These are phyloP conservation scores for Streptopelia turtur DNA, from an alignment of 2,797 vertebrate genomes.

Conservation along the genomic window DNA sequence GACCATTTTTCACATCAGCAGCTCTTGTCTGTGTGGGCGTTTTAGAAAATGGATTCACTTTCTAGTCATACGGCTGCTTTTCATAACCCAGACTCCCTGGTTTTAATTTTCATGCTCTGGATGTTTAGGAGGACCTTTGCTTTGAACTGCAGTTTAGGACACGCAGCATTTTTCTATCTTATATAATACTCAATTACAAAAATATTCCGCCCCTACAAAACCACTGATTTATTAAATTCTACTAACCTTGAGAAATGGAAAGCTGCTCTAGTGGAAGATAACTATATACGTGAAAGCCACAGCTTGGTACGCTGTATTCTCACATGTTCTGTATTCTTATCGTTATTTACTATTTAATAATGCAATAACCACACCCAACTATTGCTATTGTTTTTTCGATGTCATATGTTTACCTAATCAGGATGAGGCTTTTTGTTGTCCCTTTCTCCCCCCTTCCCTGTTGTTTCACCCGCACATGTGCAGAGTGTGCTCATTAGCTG, in stretches of 20 bases:
- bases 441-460: background rate
- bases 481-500: background rate
- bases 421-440: background rate
- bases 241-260: background rate
- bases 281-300: background rate
- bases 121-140: slow-evolving; percentile 34
- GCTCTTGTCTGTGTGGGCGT: slow-evolving; percentile 79
- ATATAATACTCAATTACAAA: background rate
- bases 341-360: background rate
- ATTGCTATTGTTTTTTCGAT: background rate
- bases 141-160: background rate
- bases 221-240: background rate
- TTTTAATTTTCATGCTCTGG: slow-evolving; percentile 37
- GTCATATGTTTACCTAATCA: background rate
- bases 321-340: background rate
- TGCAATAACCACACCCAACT: background rate
- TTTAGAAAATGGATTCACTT: slow-evolving; percentile 74
- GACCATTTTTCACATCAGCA: slow-evolving; percentile 75
- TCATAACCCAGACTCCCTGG: slow-evolving; percentile 43
- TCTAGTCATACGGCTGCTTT: slow-evolving; percentile 71
- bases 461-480: background rate
- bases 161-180: background rate
- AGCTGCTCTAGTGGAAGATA: background rate
- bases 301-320: background rate
- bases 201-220: background rate